These are phyloP conservation scores for Rousettus madagascariensis DNA, from an alignment of 2,797 vertebrate species.

Conservation along the genomic window DNA sequence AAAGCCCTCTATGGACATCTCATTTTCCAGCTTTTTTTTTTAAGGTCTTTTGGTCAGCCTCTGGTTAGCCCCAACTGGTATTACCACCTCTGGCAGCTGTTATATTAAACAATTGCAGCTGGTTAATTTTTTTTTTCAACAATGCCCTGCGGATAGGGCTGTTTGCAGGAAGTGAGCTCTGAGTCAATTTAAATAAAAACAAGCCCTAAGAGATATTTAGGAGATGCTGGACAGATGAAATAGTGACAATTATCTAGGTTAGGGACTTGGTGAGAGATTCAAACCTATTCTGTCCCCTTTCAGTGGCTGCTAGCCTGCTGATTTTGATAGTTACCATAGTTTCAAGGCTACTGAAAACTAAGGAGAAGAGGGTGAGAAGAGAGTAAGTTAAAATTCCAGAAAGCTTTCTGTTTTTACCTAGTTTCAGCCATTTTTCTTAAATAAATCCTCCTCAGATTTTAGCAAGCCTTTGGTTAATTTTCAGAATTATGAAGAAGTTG, in stretches of 20 bases:
- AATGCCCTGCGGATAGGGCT: neutral
- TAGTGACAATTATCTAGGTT: neutral
- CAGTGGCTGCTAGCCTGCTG: neutral
- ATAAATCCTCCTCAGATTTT: neutral
- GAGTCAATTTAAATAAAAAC: constrained; percentile 38
- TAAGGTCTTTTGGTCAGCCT: neutral
- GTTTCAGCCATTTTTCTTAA: neutral
- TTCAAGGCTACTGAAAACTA: neutral
- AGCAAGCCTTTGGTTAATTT: neutral
- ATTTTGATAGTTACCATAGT: neutral
- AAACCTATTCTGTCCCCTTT: neutral
- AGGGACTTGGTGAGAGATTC: neutral
- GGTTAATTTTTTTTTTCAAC: neutral
- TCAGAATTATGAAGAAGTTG: neutral
- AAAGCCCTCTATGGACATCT: neutral
- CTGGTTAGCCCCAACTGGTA: neutral
- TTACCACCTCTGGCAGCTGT: neutral
- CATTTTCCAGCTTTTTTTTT: neutral
- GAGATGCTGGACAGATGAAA: neutral
- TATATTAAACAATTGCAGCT: neutral
- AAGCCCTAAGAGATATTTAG: neutral
- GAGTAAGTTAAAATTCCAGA: neutral
- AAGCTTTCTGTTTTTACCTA: neutral
- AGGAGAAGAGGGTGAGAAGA: neutral
- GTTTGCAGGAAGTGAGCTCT: neutral